These are phyloP conservation scores for Leptinotarsa texana DNA, from an alignment of 1,140 invertebrate genomes.

Conservation along the genomic window DNA sequence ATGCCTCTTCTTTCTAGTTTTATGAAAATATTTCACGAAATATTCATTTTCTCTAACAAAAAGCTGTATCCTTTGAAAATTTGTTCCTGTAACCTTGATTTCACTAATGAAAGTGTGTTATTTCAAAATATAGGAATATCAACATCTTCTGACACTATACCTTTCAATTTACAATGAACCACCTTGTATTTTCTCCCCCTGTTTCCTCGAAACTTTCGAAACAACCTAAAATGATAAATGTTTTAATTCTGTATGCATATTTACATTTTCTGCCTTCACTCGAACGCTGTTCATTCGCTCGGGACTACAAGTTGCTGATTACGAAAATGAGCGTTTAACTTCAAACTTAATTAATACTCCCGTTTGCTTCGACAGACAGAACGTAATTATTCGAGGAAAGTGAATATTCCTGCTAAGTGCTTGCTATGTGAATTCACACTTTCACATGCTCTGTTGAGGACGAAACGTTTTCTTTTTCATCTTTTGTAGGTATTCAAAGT, in stretches of 20 bases:
- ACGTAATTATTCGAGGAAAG: constrained; percentile 3
- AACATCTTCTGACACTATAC: no score
- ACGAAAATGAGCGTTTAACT: constrained; percentile 6
- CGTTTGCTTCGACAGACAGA: neutral
- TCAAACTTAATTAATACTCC: constrained; percentile 6
- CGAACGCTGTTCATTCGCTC: neutral
- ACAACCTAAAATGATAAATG: neutral
- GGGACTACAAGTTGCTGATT: constrained; percentile 1
- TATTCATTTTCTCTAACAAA: no score
- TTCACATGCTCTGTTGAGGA: neutral
- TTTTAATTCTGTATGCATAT: neutral
- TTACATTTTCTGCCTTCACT: neutral
- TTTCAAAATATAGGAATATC: no score
- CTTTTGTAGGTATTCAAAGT: no score
- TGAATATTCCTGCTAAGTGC: constrained; percentile 2
- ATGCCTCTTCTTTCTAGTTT: no score
- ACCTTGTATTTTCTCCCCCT: neutral
- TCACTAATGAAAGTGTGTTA: no score
- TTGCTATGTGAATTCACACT: neutral
- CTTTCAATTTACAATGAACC: no score
- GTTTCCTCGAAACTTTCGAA: neutral
- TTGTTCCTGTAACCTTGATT: no score
- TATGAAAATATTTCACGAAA: no score
- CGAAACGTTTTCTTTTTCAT: no score
- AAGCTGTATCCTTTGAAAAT: no score